A percentile compares a stretch with the other conserved stretches of the same genome.
phyloP scores from a whole-genome alignment of 2,797 vertebrate species.

The Nannoperca obscura region DNA sequence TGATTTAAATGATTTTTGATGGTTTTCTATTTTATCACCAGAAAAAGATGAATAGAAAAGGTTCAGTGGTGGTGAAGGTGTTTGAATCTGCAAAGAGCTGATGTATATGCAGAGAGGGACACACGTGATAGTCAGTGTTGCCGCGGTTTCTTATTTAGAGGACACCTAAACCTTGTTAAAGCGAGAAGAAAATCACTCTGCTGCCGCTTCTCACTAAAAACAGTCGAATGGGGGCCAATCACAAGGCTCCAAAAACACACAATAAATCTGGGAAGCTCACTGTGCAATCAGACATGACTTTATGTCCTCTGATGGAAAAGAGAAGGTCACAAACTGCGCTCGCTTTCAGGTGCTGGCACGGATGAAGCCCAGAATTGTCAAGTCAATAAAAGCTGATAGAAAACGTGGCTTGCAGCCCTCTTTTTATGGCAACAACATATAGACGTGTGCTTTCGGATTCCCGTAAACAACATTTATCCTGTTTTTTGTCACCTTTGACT shows the following conservation, averaged over 20 bases:
- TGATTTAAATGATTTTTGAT: too few species aligned
- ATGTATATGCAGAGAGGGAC: not conserved
- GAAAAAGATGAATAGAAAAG: not conserved
- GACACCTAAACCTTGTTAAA: constrained; percentile 1
- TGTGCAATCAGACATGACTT: constrained; percentile 3
- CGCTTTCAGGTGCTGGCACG: not conserved
- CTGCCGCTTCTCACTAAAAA: constrained; percentile 10
- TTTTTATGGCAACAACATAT: not conserved
- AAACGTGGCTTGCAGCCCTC: not conserved
- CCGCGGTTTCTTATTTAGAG: not conserved
- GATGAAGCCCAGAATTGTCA: not conserved
- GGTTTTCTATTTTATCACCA: not conserved
- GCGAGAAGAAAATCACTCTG: not conserved
- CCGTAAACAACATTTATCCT: not conserved
- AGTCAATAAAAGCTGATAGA: constrained; percentile 1
- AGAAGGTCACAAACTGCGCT: constrained; percentile 9
- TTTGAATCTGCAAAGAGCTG: not conserved
- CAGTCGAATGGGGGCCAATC: not conserved
- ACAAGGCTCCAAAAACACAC: constrained; percentile 2
- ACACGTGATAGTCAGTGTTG: not conserved
- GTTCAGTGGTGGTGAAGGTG: not conserved
- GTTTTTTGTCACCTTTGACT: not conserved
- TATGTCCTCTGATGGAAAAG: not conserved
- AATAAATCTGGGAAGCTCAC: constrained; percentile 2
- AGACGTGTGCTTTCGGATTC: not conserved